Conservation (phyloP, 2,888 invertebrate species). For the Fabriciana adippe region DNA sequence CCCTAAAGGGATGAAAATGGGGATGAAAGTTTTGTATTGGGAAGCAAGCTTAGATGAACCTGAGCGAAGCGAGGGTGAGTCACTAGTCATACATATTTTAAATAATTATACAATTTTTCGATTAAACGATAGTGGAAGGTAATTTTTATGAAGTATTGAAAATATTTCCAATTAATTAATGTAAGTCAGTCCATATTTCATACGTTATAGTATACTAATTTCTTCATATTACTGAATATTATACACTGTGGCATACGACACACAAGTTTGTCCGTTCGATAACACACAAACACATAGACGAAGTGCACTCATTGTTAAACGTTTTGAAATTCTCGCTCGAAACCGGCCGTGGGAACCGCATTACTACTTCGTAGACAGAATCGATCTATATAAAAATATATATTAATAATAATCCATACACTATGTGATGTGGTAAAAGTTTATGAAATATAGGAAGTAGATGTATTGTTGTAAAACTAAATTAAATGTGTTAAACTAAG, state of each 20-base stretch:
- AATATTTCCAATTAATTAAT: no score
- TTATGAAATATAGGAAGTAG: not conserved
- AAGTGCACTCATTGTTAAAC: slow-evolving; percentile 72
- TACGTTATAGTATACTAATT: not conserved
- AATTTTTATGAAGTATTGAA: no score
- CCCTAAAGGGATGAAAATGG: no score
- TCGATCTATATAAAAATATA: slow-evolving; percentile 25
- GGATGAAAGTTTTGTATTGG: no score
- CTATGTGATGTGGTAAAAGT: not conserved
- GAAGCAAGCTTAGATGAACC: no score
- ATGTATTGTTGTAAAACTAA: not conserved
- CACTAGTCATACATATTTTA: no score
- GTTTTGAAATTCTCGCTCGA: slow-evolving; percentile 71
- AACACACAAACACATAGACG: slow-evolving; percentile 52
- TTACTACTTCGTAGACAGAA: slow-evolving; percentile 39
- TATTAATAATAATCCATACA: slow-evolving; percentile 7
- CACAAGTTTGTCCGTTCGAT: slow-evolving; percentile 44
- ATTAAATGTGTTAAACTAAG: not conserved
- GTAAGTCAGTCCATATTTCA: no score
- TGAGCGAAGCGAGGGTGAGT: no score
- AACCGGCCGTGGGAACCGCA: slow-evolving; percentile 71
- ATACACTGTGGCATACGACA: slow-evolving; percentile 47
- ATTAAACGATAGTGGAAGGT: no score
- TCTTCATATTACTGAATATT: slow-evolving; percentile 18
- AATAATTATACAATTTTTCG: no score